Base-by-base conservation (phyloP, 37 sponge, comb jelly and placozoan species). In the Hexactinellida sp. region DNA sequence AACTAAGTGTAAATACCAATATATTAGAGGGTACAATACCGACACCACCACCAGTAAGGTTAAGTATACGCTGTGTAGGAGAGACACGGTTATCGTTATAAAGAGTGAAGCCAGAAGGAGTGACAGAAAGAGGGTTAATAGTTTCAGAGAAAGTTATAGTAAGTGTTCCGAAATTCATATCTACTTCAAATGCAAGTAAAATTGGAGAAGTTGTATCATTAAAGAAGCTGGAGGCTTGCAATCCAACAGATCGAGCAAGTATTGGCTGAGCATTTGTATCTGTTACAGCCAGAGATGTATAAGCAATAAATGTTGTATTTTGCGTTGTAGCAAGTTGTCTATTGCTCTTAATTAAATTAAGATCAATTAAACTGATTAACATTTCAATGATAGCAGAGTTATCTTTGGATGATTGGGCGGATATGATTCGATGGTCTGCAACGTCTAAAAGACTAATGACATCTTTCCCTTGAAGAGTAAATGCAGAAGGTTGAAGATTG, bases 71-170 rank as follows among this genome's bases (percentile, higher is more conserved):
- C 76, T n/a, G 76, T 10, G 76, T 63, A 63, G 76, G 76, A 7
- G 34, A 63, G 5, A 25, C 13, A 10, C 21, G 76, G 13, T 1
- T 25, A n/a, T n/a, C 30, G 13, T 23, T 63, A 63, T 63, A 63
- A 1, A 83, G 39, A 38, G 84, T 32, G 36, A 92, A 91, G 0
- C 83, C 84, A 54, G 82, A 85, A 25, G 89, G 82, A 47, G 85
- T 83, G 38, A 94, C 83, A n/a, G 91, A 89, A 7, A 36, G 36
- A 36, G 89, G 90, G 63, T 92, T 84, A 0, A 94, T 86, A 25
- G 95, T 86, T 39, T 94, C 95, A 54, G 89, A 88, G 83, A 94
- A 94, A 30, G 87, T 87, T 30, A 94, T 51, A 30, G 85, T 89
- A 76, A 94, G 84, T 1, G 85, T 86, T 38, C 88, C 89, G 83